phyloP scores from a whole-genome alignment of 2,888 invertebrate genomes.

The Dichetophora obliterata region DNA sequence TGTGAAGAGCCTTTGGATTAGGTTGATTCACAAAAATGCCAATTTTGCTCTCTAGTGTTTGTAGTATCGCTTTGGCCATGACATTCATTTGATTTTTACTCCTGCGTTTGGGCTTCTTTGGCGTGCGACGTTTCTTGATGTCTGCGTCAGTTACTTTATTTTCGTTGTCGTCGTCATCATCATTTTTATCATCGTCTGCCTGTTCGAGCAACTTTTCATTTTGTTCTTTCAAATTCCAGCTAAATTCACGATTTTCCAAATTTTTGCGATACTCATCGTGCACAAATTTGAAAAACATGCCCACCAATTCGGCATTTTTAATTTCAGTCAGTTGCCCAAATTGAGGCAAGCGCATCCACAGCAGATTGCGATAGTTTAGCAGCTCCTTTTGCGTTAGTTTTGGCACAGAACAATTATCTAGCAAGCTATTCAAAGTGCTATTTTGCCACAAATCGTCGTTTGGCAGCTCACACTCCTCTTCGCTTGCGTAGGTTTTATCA shows the following conservation, averaged over 20 bases:
- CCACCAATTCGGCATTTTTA: slow-evolving; percentile 84
- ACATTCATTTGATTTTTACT: slow-evolving; percentile 42
- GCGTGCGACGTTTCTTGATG: neutral
- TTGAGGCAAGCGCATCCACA: slow-evolving; percentile 84
- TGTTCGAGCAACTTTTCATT: slow-evolving; percentile 56
- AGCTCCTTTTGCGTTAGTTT: slow-evolving; percentile 56
- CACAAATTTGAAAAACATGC: slow-evolving; percentile 83
- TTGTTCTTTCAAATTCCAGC: slow-evolving; percentile 71
- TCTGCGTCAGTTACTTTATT: slow-evolving; percentile 14
- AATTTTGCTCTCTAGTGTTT: slow-evolving; percentile 76
- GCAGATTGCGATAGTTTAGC: slow-evolving; percentile 80
- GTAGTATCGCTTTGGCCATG: slow-evolving; percentile 61
- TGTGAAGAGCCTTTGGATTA: slow-evolving; percentile 84
- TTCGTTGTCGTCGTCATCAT: slow-evolving; percentile 61
- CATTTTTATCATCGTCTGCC: slow-evolving; percentile 67
- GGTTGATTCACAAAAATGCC: slow-evolving; percentile 83
- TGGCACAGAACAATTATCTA: slow-evolving; percentile 40
- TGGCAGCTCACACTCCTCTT: slow-evolving; percentile 29
- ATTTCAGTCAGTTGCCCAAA: slow-evolving; percentile 84
- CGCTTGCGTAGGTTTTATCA: neutral
- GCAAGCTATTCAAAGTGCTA: slow-evolving; percentile 49
- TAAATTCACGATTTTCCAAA: slow-evolving; percentile 73
- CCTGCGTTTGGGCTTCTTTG: slow-evolving; percentile 34
- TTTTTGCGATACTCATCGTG: slow-evolving; percentile 75
- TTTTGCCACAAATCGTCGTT: slow-evolving; percentile 48